Conservation (phyloP, 2,797 vertebrate species). For the Acropternis orthonyx region DNA sequence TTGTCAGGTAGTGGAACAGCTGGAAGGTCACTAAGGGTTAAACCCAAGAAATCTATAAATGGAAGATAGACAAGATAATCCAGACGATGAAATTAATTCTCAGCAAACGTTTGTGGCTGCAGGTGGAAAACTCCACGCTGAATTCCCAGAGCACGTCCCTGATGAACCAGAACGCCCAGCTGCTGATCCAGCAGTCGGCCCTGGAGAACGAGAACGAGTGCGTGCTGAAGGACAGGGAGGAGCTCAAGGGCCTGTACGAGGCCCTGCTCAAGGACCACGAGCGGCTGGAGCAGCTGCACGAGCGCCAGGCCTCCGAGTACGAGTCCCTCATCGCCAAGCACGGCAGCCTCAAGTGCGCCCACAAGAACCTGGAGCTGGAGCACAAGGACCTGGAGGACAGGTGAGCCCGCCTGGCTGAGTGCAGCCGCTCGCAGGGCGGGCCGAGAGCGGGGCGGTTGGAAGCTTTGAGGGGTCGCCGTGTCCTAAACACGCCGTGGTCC, state of each 20-base stretch:
- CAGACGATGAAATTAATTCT: not conserved
- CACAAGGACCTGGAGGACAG: slow-evolving; percentile 94
- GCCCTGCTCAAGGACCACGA: slow-evolving; percentile 93
- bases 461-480: not conserved
- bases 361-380: slow-evolving; percentile 93
- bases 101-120: not conserved
- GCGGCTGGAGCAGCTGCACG: slow-evolving; percentile 92
- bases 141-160: slow-evolving; percentile 90
- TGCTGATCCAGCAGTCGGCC: slow-evolving; percentile 89
- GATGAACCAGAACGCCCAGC: slow-evolving; percentile 94
- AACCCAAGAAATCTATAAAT: not conserved
- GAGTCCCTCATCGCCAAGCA: slow-evolving; percentile 94
- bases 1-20: not conserved
- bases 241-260: slow-evolving; percentile 90
- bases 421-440: too few relatives aligned
- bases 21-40: not conserved
- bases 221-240: slow-evolving; percentile 87
- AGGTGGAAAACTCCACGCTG: slow-evolving; percentile 97
- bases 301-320: slow-evolving; percentile 90
- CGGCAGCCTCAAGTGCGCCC: slow-evolving; percentile 89
- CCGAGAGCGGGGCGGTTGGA: not conserved
- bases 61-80: not conserved
- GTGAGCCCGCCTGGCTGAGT: slow-evolving; percentile 68
- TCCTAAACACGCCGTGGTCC: not conserved
- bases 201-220: slow-evolving; percentile 90